Conservation (phyloP, 2,888 invertebrate species). For the Papilio elwesi region DNA sequence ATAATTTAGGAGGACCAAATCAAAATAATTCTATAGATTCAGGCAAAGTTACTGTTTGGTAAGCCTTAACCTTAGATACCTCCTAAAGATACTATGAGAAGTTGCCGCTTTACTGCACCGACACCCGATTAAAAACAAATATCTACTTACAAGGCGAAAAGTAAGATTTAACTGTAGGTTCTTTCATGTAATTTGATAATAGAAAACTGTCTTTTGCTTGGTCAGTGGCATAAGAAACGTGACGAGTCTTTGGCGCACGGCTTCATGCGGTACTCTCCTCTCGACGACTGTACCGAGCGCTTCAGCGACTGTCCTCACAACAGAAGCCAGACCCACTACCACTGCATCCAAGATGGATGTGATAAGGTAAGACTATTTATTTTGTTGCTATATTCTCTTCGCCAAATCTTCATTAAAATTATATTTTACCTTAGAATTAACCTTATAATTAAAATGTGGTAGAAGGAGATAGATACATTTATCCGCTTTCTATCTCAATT, state of each 20-base stretch:
- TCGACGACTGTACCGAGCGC: constrained; percentile 96
- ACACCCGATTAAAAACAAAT: too few relatives aligned
- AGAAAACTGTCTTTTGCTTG: constrained; percentile 1
- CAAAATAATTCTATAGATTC: too few relatives aligned
- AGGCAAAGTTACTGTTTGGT: too few relatives aligned
- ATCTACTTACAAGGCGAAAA: not conserved
- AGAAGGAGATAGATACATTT: too few relatives aligned
- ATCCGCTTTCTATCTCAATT: too few relatives aligned
- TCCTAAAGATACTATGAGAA: too few relatives aligned
- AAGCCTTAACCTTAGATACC: too few relatives aligned
- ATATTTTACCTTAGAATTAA: too few relatives aligned
- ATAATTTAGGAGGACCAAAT: too few relatives aligned
- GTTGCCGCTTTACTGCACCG: too few relatives aligned
- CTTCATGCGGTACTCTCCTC: constrained; percentile 96
- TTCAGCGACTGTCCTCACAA: constrained; percentile 96
- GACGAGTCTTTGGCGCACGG: constrained; percentile 98
- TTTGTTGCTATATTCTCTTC: not conserved
- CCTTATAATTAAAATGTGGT: too few relatives aligned
- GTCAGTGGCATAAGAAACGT: constrained; percentile 98
- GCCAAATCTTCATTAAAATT: not conserved
- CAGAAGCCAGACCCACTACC: constrained; percentile 97
- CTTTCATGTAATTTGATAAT: not conserved
- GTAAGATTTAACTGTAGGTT: not conserved
- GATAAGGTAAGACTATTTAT: constrained; percentile 85
- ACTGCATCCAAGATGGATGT: constrained; percentile 97